A percentile compares a stretch with the other conserved stretches of the same genome.
These are phyloP conservation scores for Danio tinwini DNA, from an alignment of 2,797 vertebrate species.

Conservation along the genomic window DNA sequence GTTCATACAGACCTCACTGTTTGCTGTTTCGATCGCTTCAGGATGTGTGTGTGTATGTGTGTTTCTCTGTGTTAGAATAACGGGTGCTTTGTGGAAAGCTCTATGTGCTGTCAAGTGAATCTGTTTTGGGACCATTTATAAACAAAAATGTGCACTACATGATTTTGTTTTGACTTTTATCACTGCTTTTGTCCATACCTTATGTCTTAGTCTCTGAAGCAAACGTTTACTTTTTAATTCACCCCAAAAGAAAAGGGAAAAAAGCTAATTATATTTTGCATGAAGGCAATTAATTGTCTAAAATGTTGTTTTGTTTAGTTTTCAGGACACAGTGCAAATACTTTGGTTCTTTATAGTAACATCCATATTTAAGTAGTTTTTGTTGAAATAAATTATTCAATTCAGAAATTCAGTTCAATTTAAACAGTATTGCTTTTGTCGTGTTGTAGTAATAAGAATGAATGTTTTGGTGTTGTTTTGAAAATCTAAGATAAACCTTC, in stretches of 20 bases:
- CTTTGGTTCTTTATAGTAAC: no score
- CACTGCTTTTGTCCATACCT: background rate
- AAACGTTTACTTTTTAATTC: background rate
- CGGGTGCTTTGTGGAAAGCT: slow-evolving; percentile 46
- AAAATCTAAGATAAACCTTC: no score
- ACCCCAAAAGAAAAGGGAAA: background rate
- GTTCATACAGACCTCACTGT: slow-evolving; percentile 41
- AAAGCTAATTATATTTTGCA: background rate
- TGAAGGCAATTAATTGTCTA: background rate
- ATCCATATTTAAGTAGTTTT: background rate
- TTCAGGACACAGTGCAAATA: no score
- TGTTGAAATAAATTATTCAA: background rate
- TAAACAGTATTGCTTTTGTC: background rate
- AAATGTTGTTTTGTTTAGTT: no score
- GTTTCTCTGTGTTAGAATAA: slow-evolving; percentile 41
- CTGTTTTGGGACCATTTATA: background rate
- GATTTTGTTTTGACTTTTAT: background rate
- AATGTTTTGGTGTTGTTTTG: background rate
- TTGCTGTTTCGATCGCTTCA: background rate
- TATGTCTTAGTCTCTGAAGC: background rate
- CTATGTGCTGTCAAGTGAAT: background rate
- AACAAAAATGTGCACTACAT: background rate
- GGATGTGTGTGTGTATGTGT: slow-evolving; percentile 28
- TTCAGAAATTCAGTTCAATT: background rate
- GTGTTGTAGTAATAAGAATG: background rate